A percentile compares a stretch with the other conserved stretches of the same genome.
These are phyloP conservation scores for Lithophane leautieri DNA, from an alignment of 2,888 invertebrate species.

Conservation along the genomic window DNA sequence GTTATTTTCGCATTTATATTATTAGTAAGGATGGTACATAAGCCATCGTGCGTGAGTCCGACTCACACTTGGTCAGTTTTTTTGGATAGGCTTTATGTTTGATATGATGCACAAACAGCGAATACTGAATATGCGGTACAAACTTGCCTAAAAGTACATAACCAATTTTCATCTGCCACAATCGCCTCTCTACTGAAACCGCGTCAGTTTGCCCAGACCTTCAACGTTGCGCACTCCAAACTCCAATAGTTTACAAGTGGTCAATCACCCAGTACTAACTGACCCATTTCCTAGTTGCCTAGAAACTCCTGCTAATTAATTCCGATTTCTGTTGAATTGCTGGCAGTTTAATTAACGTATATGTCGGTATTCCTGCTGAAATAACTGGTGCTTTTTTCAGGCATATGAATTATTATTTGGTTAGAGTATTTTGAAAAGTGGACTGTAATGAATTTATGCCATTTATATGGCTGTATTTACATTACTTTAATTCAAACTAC, in stretches of 20 bases:
- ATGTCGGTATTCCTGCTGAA: conserved; percentile 5
- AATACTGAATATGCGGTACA: neutral
- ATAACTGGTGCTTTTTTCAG: neutral
- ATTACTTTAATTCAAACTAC: neutral
- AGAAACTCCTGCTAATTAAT: conserved; percentile 15
- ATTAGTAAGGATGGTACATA: too few relatives aligned
- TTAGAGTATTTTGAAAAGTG: neutral
- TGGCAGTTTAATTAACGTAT: conserved; percentile 37
- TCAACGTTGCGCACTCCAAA: conserved; percentile 7
- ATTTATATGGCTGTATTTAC: neutral
- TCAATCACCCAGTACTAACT: neutral
- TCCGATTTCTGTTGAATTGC: conserved; percentile 44
- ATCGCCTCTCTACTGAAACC: neutral
- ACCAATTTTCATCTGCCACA: neutral
- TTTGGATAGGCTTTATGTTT: neutral
- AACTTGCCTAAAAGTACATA: neutral
- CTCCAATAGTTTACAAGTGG: conserved; percentile 16
- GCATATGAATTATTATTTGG: neutral
- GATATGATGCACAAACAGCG: neutral
- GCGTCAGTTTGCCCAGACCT: conserved; percentile 9
- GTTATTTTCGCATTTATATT: too few relatives aligned
- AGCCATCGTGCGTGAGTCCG: too few relatives aligned
- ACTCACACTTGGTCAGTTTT: too few relatives aligned
- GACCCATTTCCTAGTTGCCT: conserved; percentile 35
- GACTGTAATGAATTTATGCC: neutral